Evolutionary conservation across 2,888 invertebrate species (phyloP).

Genomic region (Bhutanitis thaidina): DNA sequence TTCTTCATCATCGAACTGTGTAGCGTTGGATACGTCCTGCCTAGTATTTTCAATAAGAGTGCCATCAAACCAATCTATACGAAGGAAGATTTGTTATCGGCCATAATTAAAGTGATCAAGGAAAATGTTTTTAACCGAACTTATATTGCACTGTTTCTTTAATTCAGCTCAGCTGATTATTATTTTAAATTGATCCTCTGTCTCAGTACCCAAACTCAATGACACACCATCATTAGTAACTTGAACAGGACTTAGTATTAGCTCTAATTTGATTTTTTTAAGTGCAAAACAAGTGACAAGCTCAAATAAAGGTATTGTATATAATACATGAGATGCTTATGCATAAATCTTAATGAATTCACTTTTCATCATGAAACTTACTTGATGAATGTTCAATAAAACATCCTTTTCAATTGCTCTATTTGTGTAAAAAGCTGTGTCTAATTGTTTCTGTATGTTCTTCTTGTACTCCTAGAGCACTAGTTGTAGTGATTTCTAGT

Average conservation of each 20-base stretch:
- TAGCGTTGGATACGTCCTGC: conserved; percentile 29
- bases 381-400: conserved; percentile 38
- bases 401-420: conserved; percentile 38
- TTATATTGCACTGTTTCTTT: too few species aligned
- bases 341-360: too few species aligned
- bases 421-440: conserved; percentile 60
- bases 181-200: too few species aligned
- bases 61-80: conserved; percentile 75
- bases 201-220: too few species aligned
- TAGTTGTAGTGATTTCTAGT: conserved; percentile 47
- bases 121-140: too few species aligned
- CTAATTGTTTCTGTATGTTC: conserved; percentile 65
- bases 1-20: conserved; percentile 52
- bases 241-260: too few species aligned
- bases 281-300: too few species aligned
- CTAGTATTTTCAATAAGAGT: conserved; percentile 55
- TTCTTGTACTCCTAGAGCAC: conserved; percentile 52
- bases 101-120: conserved; percentile 34
- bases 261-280: too few species aligned
- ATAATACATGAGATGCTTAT: too few species aligned
- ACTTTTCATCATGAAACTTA: conserved; percentile 26
- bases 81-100: conserved; percentile 53
- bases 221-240: too few species aligned
- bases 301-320: too few species aligned
- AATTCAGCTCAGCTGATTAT: too few species aligned